Evolutionary conservation across 2,113 vertebrate genomes (phyloP), one percentile per base, ranked within the genome.

Genomic region (Neodon shergylaensis): DNA sequence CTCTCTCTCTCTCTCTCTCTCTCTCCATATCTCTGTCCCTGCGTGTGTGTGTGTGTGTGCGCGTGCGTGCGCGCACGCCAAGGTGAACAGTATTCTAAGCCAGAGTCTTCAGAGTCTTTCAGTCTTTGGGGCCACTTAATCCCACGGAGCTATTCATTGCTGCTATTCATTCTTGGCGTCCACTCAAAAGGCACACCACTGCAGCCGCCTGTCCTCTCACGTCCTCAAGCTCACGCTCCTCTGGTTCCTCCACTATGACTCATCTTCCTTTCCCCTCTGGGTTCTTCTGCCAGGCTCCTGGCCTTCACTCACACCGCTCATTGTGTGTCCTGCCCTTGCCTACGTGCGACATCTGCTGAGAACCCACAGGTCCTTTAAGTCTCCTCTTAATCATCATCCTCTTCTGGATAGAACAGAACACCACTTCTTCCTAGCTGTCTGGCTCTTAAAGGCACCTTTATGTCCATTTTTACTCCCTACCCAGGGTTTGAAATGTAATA

Each of bases 41-140:
- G 36, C 36, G 72, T 73, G 72, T 42, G 72, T 73, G 72, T 73
- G 72, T 73, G 70, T 73, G 70, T 73, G 39, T 47, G 42, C 52
- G 28, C 52, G 16, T 33, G 44, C 1, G n/a, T 39, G 72, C 42
- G 72, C 12, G 39, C 39, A 21, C 42, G 72, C 87, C 84, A 66
- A 52, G 13, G n/a, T 47, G 73, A 68, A 63, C 54, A 92, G 10
- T 19, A 3, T 54, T 54, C 19, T 3, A 36, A 66, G 91, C 91
- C 95, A n/a, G n/a, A n/a, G n/a, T n/a, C n/a, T n/a, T n/a, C n/a
- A 90, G 70, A 92, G 74, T 68, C 87, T 88, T 95, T 95, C 68
- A 86, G 85, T 83, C 8, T 77, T 70, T 33, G 92, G 88, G 87
- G 88, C 92, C 96, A 96, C 95, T 92, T 97, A 97, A 95, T 97